Conservation (phyloP, 2,113 vertebrate genomes). For the Brachyhypopomus occidentalis region DNA sequence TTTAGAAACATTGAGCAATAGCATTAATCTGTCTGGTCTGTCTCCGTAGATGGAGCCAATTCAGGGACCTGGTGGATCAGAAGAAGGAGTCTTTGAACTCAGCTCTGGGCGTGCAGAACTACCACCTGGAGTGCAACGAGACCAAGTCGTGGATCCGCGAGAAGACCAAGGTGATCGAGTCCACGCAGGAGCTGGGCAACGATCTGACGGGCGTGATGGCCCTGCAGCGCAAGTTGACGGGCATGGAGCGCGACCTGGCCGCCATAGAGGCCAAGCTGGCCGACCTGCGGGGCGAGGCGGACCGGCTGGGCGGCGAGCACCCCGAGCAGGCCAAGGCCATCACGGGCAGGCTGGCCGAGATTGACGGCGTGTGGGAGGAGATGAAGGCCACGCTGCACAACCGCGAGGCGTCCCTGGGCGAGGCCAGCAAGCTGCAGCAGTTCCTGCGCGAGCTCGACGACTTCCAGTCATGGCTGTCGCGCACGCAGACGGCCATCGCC, state of each 20-base stretch:
- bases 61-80: slow-evolving; percentile 94
- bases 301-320: slow-evolving; percentile 86
- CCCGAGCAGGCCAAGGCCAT: slow-evolving; percentile 94
- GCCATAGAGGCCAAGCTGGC: slow-evolving; percentile 95
- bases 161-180: slow-evolving; percentile 99
- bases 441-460: slow-evolving; percentile 96
- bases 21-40: neutral
- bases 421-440: slow-evolving; percentile 98
- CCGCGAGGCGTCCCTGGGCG: slow-evolving; percentile 93
- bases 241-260: slow-evolving; percentile 95
- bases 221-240: slow-evolving; percentile 95
- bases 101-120: slow-evolving; percentile 96
- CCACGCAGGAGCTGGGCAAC: slow-evolving; percentile 96
- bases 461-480: slow-evolving; percentile 98
- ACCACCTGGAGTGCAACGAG: slow-evolving; percentile 98
- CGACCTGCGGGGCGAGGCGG: slow-evolving; percentile 92
- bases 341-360: slow-evolving; percentile 87
- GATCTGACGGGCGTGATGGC: slow-evolving; percentile 97
- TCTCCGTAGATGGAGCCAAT: slow-evolving; percentile 90
- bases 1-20: too few species aligned
- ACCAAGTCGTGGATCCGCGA: slow-evolving; percentile 99
- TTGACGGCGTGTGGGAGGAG: slow-evolving; percentile 91
- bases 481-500: slow-evolving; percentile 94
- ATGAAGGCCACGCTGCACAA: slow-evolving; percentile 95
- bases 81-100: slow-evolving; percentile 95